These are phyloP conservation scores for Halcyon malimbica DNA, from an alignment of 2,113 vertebrate species.

Conservation along the genomic window DNA sequence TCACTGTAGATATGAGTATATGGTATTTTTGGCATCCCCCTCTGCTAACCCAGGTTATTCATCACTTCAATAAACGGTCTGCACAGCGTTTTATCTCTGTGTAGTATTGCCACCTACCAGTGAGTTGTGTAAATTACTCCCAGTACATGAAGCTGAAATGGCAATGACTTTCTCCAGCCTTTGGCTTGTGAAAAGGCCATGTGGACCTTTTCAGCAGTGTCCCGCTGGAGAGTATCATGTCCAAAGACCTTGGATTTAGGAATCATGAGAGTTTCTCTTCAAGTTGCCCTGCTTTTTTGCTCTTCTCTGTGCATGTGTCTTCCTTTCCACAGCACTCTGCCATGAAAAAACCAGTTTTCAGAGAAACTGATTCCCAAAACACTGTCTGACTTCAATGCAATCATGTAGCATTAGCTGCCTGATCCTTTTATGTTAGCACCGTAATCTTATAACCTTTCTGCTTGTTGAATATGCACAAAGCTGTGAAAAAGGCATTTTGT, in stretches of 20 bases:
- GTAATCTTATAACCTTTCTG: neutral
- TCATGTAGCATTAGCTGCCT: accelerated
- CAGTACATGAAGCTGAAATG: neutral
- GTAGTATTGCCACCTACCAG: slow-evolving; percentile 33
- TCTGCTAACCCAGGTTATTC: neutral
- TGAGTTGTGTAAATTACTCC: neutral
- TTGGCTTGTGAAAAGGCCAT: neutral
- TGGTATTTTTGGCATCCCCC: neutral
- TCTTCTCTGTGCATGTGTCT: neutral
- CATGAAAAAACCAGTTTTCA: neutral
- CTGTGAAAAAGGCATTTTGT: neutral
- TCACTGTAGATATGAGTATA: neutral
- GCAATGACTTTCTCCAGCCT: neutral
- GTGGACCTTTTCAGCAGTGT: neutral
- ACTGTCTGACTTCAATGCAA: neutral
- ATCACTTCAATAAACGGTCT: neutral
- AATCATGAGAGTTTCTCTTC: neutral
- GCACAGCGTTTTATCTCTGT: neutral
- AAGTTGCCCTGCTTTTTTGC: neutral
- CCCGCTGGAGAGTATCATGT: neutral
- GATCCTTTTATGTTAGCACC: neutral
- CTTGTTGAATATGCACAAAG: neutral
- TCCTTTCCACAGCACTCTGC: neutral
- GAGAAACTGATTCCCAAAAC: neutral
- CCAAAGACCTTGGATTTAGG: neutral